Evolutionary conservation across 1,140 invertebrate species (phyloP).

Genomic region (Heliconius nattereri): DNA sequence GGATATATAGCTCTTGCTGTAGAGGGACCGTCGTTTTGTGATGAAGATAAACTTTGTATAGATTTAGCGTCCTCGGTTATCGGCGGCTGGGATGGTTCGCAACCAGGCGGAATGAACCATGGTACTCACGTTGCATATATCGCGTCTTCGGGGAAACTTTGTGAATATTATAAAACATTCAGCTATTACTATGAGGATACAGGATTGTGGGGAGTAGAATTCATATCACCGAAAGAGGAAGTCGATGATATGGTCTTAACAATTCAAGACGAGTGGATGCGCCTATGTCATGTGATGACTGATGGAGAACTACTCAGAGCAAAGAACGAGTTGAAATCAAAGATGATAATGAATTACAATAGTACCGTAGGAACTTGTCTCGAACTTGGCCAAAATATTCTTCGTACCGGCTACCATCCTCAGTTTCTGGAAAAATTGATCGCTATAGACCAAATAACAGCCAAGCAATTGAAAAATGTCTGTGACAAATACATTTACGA

Average conservation of each 20-base stretch:
- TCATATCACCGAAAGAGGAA: conserved; percentile 52
- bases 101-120: conserved; percentile 58
- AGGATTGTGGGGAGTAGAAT: conserved; percentile 75
- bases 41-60: conserved; percentile 51
- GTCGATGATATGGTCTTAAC: conserved; percentile 63
- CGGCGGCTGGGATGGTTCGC: conserved; percentile 63
- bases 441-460: conserved; percentile 85
- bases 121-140: conserved; percentile 53
- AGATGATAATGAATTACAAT: conserved; percentile 86
- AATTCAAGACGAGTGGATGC: conserved; percentile 69
- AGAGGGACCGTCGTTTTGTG: conserved; percentile 79
- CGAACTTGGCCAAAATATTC: conserved; percentile 90
- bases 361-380: conserved; percentile 89
- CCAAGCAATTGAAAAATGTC: conserved; percentile 82
- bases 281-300: conserved; percentile 61
- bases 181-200: conserved; percentile 67
- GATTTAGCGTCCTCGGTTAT: conserved; percentile 51
- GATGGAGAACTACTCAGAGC: conserved; percentile 68
- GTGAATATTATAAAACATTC: conserved; percentile 72
- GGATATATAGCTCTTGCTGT: conserved; percentile 89
- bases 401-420: conserved; percentile 87
- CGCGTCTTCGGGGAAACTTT: conserved; percentile 50
- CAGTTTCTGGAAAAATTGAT: conserved; percentile 86
- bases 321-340: conserved; percentile 63
- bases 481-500: conserved; percentile 87